A percentile compares a stretch with the other conserved stretches of the same genome.
Conservation (phyloP, 1,140 invertebrate genomes). For the Apis cerana region DNA sequence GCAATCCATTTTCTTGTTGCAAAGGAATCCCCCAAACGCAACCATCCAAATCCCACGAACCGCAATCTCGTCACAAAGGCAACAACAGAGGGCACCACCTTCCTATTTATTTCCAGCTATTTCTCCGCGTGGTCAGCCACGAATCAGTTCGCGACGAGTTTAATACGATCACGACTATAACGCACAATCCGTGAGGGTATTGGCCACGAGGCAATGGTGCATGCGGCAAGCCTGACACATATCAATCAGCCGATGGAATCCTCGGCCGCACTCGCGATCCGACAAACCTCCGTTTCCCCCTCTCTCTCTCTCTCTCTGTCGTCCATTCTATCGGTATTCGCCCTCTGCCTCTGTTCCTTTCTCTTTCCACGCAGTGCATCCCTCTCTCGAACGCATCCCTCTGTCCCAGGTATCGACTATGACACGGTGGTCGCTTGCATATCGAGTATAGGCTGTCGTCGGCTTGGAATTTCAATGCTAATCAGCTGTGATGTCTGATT, state of each 20-base stretch:
- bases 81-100: too few relatives aligned
- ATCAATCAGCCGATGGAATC: slow-evolving; percentile 69
- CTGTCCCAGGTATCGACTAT: slow-evolving; percentile 11
- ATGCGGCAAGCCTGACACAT: slow-evolving; percentile 68
- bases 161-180: slow-evolving; percentile 63
- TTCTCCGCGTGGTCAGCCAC: slow-evolving; percentile 21
- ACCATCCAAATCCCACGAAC: too few relatives aligned
- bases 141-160: slow-evolving; percentile 52
- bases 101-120: slow-evolving; percentile 43
- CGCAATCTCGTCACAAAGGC: too few relatives aligned
- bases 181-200: slow-evolving; percentile 59
- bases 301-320: not conserved
- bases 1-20: too few relatives aligned
- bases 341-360: not conserved
- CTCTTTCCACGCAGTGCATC: not conserved
- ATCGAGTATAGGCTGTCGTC: slow-evolving; percentile 38
- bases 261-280: slow-evolving; percentile 54
- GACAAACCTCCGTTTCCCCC: slow-evolving; percentile 18
- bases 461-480: slow-evolving; percentile 53
- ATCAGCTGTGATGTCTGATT: slow-evolving; percentile 49
- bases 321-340: too few relatives aligned
- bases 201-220: slow-evolving; percentile 67
- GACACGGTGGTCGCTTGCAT: slow-evolving; percentile 34
- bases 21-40: too few relatives aligned
- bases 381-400: not conserved